phyloP scores from a whole-genome alignment of 2,113 vertebrate genomes.

The Cynoglossus semilaevis region DNA sequence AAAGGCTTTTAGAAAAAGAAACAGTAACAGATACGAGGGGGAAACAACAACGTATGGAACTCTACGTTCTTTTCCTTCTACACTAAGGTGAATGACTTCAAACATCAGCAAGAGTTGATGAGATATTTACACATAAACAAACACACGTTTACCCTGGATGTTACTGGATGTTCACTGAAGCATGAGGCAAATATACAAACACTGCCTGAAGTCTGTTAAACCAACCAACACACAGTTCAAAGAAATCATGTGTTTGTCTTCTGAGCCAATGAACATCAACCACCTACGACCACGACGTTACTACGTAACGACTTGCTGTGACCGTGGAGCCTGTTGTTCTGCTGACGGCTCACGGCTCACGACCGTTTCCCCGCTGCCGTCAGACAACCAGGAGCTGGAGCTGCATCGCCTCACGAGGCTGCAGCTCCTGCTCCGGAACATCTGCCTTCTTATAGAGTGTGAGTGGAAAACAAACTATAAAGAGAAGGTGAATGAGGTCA shows the following conservation, averaged over 20 bases:
- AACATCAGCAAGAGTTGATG: not conserved
- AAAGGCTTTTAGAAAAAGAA: no score
- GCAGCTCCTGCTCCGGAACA: constrained; percentile 39
- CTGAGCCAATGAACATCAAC: constrained; percentile 44
- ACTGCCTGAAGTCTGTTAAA: no score
- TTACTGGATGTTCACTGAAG: not conserved
- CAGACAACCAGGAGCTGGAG: constrained; percentile 46
- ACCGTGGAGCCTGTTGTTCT: constrained; percentile 14
- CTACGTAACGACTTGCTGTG: no score
- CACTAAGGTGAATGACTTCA: not conserved
- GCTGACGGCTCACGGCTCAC: constrained; percentile 24
- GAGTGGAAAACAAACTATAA: not conserved
- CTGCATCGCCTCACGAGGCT: constrained; percentile 28
- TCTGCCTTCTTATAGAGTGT: constrained; percentile 22
- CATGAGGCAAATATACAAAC: not conserved
- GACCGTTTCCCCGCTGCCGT: constrained; percentile 29
- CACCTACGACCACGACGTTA: no score
- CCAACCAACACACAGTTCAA: no score
- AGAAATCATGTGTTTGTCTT: constrained; percentile 41
- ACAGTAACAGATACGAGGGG: no score
- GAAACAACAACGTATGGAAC: no score
- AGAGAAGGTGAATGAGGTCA: constrained; percentile 40
- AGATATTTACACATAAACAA: not conserved
- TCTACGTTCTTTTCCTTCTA: no score
- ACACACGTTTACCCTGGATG: not conserved